phyloP scores from a whole-genome alignment of 1,140 invertebrate species.

The Pogonomyrmex californicus region DNA sequence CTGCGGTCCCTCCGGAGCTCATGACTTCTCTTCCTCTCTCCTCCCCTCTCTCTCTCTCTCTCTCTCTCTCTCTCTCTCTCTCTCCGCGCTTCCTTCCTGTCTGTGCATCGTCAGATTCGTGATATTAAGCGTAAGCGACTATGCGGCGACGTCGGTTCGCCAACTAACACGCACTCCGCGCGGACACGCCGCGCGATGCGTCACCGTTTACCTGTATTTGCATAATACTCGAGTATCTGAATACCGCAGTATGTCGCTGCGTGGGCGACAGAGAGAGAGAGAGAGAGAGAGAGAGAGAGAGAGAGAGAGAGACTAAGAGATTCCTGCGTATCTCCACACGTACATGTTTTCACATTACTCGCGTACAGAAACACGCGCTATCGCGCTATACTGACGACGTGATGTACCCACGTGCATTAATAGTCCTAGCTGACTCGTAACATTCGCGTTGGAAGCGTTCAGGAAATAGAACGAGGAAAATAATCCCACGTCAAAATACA shows the following conservation, averaged over 20 bases:
- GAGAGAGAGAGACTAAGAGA: background rate
- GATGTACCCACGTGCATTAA: constrained; percentile 34
- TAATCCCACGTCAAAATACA: background rate
- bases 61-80: background rate
- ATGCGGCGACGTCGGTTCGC: constrained; percentile 25
- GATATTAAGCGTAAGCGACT: constrained; percentile 23
- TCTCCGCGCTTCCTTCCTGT: background rate
- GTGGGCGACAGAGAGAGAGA: too few species aligned
- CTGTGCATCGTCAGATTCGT: constrained; percentile 11
- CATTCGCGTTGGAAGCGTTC: background rate
- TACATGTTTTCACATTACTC: constrained; percentile 20
- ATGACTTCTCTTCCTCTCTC: background rate
- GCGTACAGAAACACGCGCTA: constrained; percentile 7
- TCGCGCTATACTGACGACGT: background rate
- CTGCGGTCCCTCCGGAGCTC: background rate
- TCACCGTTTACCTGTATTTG: constrained; percentile 16
- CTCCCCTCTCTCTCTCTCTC: background rate
- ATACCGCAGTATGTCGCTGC: background rate
- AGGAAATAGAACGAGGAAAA: background rate
- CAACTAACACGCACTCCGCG: constrained; percentile 23
- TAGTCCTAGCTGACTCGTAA: background rate
- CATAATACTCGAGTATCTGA: constrained; percentile 12
- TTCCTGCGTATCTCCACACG: background rate
- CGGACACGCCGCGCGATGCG: constrained; percentile 35
- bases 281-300: too few species aligned